Percentiles rank a stretch among this genome's conserved stretches.
These are phyloP conservation scores for Enteromius fasciolatus DNA, from an alignment of 2,797 vertebrate species.

Conservation along the genomic window DNA sequence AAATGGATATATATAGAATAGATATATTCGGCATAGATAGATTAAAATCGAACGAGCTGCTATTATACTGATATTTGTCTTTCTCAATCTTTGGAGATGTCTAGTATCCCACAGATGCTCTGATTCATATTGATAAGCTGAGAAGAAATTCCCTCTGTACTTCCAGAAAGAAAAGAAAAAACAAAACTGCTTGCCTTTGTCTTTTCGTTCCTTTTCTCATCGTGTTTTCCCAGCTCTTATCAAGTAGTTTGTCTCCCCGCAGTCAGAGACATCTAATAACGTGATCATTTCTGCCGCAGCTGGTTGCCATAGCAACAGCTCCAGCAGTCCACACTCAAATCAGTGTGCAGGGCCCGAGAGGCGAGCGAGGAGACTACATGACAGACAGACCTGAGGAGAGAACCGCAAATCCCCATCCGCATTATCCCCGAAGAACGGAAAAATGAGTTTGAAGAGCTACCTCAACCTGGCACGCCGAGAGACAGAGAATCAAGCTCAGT, in stretches of 20 bases:
- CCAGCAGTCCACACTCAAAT: slow-evolving; percentile 54
- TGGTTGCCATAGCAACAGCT: slow-evolving; percentile 72
- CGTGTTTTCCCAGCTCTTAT: slow-evolving; percentile 52
- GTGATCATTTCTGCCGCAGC: slow-evolving; percentile 72
- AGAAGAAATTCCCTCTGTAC: slow-evolving; percentile 50
- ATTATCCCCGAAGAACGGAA: slow-evolving; percentile 24
- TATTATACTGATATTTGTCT: slow-evolving; percentile 50
- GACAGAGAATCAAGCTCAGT: not conserved
- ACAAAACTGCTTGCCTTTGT: slow-evolving; percentile 17
- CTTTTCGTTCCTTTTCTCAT: slow-evolving; percentile 14
- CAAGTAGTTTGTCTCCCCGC: slow-evolving; percentile 68
- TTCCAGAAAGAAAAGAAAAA: slow-evolving; percentile 3
- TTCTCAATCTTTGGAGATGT: slow-evolving; percentile 56
- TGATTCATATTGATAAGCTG: slow-evolving; percentile 72
- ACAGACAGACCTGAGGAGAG: slow-evolving; percentile 46
- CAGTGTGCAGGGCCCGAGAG: slow-evolving; percentile 52
- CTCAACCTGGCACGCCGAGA: not conserved
- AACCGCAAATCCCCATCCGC: slow-evolving; percentile 28
- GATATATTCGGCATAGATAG: not conserved
- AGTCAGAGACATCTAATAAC: slow-evolving; percentile 77
- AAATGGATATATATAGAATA: not conserved
- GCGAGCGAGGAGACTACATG: slow-evolving; percentile 41
- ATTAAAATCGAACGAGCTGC: not conserved
- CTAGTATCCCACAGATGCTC: slow-evolving; percentile 61
- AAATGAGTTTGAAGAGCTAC: slow-evolving; percentile 28